These are phyloP conservation scores for Pelagia noctiluca DNA, from an alignment of 30 jellyfish, hydroid and myxozoan genomes.

Conservation along the genomic window DNA sequence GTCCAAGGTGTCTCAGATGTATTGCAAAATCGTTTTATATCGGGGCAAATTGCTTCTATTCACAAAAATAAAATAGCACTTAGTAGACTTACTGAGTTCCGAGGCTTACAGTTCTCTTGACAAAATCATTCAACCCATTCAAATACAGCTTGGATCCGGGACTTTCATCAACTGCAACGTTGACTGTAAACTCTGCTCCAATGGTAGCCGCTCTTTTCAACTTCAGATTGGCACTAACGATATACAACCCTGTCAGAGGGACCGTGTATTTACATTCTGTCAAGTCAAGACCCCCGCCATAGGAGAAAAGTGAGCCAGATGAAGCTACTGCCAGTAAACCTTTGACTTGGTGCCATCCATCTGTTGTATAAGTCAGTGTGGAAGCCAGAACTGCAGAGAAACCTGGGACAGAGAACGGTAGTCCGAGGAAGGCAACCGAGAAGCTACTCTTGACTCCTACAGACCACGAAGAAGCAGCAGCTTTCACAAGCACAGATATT, in stretches of 20 bases:
- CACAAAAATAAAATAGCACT: too few relatives aligned
- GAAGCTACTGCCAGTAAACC: slow-evolving; percentile 33
- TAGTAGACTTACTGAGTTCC: slow-evolving; percentile 63
- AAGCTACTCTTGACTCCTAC: slow-evolving; percentile 71
- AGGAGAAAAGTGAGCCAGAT: slow-evolving; percentile 57
- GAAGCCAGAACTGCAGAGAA: slow-evolving; percentile 74
- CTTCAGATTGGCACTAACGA: slow-evolving; percentile 77
- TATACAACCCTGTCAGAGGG: slow-evolving; percentile 79
- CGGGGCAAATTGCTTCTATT: too few relatives aligned
- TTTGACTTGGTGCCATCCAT: slow-evolving; percentile 72
- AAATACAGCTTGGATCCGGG: slow-evolving; percentile 58
- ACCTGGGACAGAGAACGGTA: slow-evolving; percentile 74
- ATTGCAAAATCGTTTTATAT: too few relatives aligned
- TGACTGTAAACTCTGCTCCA: slow-evolving; percentile 67
- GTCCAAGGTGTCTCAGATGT: too few relatives aligned
- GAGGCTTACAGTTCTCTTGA: slow-evolving; percentile 45
- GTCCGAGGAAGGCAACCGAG: slow-evolving; percentile 77
- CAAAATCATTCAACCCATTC: slow-evolving; percentile 86
- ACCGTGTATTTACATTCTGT: slow-evolving; percentile 67
- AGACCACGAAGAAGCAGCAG: slow-evolving; percentile 82
- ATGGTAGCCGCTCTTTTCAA: slow-evolving; percentile 72
- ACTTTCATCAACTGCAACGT: slow-evolving; percentile 70
- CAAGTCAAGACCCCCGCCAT: slow-evolving; percentile 81
- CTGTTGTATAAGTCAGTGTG: slow-evolving; percentile 26
- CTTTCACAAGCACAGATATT: slow-evolving; percentile 63